A percentile compares a stretch with the other conserved stretches of the same genome.
These are phyloP conservation scores for Prosapia bicincta DNA, from an alignment of 2,888 invertebrate species.

Conservation along the genomic window DNA sequence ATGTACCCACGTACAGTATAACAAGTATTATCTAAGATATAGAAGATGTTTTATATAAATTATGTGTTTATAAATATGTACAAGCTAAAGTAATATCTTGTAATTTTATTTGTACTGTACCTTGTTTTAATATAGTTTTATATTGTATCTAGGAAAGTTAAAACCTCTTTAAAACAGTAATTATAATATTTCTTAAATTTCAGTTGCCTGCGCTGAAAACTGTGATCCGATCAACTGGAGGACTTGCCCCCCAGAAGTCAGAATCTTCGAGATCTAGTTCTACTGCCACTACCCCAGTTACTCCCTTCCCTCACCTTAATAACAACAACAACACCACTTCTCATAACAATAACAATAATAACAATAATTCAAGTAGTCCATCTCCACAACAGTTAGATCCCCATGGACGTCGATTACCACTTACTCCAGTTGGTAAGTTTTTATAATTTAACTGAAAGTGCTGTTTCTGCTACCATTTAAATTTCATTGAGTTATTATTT, in stretches of 20 bases:
- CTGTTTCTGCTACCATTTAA: no score
- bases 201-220: conserved; percentile 39
- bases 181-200: conserved; percentile 18
- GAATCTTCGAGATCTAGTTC: conserved; percentile 31
- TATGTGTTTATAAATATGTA: no score
- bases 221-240: conserved; percentile 27
- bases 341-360: conserved; percentile 43
- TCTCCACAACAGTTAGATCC: conserved; percentile 42
- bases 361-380: conserved; percentile 50
- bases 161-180: no score
- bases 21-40: no score
- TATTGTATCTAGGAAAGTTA: no score
- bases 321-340: conserved; percentile 32
- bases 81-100: no score
- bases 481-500: no score
- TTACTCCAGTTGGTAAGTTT: conserved; percentile 55
- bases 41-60: no score
- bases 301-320: conserved; percentile 37
- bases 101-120: no score
- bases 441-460: no score
- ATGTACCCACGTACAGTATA: no score
- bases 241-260: conserved; percentile 24
- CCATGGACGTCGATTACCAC: conserved; percentile 50
- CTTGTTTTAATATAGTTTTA: no score
- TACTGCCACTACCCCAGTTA: conserved; percentile 32